A percentile compares a stretch with the other conserved stretches of the same genome.
Evolutionary conservation across 2,888 invertebrate species (phyloP).

Genomic region (Protophormia terraenovae): DNA sequence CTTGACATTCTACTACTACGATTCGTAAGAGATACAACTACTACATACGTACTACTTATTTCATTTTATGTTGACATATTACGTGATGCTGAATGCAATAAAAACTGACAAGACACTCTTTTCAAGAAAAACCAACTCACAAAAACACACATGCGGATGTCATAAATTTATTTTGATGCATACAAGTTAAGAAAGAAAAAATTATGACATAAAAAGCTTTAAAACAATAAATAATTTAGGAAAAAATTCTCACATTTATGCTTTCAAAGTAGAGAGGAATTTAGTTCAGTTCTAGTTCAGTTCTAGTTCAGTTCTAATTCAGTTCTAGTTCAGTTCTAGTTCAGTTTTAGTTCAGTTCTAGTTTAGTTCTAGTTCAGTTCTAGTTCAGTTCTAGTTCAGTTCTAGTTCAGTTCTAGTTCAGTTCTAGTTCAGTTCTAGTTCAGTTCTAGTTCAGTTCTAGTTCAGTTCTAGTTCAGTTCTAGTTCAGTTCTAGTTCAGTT

Average conservation of each 20-base stretch:
- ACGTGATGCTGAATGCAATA: conserved; percentile 59
- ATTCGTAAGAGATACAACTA: not conserved
- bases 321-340: not conserved
- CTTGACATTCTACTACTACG: conserved; percentile 28
- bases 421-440: not conserved
- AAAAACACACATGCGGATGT: conserved; percentile 13
- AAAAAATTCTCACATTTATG: too few species aligned
- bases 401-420: not conserved
- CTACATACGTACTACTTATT: not conserved
- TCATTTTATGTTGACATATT: conserved; percentile 60
- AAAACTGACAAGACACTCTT: conserved; percentile 19
- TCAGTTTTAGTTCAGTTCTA: not conserved
- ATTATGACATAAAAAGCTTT: conserved; percentile 1
- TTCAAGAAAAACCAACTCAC: not conserved
- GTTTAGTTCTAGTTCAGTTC: not conserved
- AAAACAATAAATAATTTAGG: too few species aligned
- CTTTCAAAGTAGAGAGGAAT: too few species aligned
- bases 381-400: not conserved
- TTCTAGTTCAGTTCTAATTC: not conserved
- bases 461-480: not conserved
- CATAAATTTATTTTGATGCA: conserved; percentile 53
- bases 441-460: not conserved
- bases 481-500: not conserved
- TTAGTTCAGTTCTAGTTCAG: not conserved
- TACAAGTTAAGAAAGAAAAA: conserved; percentile 17